Evolutionary conservation across 2,888 invertebrate species (phyloP).

Genomic region (Biston betularia): DNA sequence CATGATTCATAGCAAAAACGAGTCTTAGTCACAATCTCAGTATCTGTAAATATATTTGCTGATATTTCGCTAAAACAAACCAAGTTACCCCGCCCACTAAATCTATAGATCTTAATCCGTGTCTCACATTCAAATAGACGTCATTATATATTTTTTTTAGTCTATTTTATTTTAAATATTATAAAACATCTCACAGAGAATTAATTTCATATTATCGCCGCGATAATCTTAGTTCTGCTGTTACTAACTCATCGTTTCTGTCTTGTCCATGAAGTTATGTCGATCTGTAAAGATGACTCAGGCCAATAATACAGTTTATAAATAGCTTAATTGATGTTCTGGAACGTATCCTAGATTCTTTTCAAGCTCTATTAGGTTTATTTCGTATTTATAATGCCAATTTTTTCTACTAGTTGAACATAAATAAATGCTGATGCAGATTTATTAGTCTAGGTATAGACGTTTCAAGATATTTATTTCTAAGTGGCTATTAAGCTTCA

Average conservation of each 20-base stretch:
- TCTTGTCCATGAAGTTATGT: background rate
- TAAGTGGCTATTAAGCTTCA: no score
- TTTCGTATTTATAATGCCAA: background rate
- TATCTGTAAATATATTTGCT: no score
- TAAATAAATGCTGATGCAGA: background rate
- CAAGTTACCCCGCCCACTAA: background rate
- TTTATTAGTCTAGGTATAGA: background rate
- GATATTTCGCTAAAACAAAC: background rate
- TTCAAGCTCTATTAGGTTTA: background rate
- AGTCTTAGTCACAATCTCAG: background rate
- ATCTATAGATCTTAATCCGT: background rate
- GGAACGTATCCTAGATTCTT: slow-evolving; percentile 3
- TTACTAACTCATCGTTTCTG: background rate
- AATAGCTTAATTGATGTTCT: background rate
- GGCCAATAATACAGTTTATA: background rate
- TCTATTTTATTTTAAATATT: background rate
- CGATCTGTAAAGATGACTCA: background rate
- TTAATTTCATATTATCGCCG: background rate
- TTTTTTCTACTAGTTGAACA: background rate
- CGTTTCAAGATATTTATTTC: background rate
- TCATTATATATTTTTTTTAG: background rate
- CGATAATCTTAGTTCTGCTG: background rate
- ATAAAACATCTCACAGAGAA: background rate
- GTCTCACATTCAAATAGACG: slow-evolving; percentile 2
- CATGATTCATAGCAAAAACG: no score